A percentile compares a stretch with the other conserved stretches of the same genome.
Evolutionary conservation across 1,140 invertebrate genomes (phyloP).

Genomic region (Leptestheria dahalacensis): DNA sequence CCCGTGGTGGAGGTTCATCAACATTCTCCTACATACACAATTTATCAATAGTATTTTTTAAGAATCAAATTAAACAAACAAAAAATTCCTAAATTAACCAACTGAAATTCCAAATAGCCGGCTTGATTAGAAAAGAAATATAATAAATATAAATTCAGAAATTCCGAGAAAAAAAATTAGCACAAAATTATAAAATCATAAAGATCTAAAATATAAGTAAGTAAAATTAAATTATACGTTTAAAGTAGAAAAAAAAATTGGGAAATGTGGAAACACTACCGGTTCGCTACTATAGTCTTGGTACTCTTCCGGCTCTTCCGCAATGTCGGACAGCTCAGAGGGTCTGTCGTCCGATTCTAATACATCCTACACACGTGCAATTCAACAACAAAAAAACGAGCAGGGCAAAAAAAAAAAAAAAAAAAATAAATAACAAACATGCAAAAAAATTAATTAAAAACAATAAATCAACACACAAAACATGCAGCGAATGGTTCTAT

Average conservation of each 20-base stretch:
- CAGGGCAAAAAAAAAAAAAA: slow-evolving; percentile 1
- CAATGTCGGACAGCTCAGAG: slow-evolving; percentile 34
- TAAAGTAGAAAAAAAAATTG: background rate
- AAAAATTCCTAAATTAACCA: too few species aligned
- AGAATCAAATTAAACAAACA: too few species aligned
- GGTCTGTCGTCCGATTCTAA: slow-evolving; percentile 22
- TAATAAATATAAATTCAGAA: background rate
- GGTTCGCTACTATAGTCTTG: slow-evolving; percentile 20
- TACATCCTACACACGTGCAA: slow-evolving; percentile 7
- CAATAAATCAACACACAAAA: too few species aligned
- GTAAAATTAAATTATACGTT: background rate
- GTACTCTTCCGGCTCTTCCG: slow-evolving; percentile 31
- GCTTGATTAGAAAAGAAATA: background rate
- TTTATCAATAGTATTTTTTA: too few species aligned
- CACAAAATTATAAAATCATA: background rate
- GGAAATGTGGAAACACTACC: slow-evolving; percentile 3
- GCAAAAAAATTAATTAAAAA: background rate
- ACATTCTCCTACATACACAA: too few species aligned
- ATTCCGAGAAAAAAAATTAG: background rate
- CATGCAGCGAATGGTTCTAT: too few species aligned
- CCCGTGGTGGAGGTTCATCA: background rate
- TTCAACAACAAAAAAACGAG: slow-evolving; percentile 9
- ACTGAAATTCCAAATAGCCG: too few species aligned
- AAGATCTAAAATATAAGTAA: background rate
- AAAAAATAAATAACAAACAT: background rate